phyloP scores from a whole-genome alignment of 2,797 vertebrate genomes.

The Peromyscus aztecus region DNA sequence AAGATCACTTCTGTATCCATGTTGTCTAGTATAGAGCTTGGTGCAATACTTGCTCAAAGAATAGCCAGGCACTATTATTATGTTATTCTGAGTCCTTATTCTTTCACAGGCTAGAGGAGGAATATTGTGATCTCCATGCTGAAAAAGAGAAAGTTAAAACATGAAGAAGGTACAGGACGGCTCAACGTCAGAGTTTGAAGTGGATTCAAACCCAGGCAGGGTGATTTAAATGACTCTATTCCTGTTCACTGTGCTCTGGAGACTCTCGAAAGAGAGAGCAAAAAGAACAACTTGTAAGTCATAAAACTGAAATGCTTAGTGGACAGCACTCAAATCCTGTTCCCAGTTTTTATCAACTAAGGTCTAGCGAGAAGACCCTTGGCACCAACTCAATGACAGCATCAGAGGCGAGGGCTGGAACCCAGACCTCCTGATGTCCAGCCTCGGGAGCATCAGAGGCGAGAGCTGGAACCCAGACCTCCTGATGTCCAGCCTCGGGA shows the following conservation, averaged over 20 bases:
- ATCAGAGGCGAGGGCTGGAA: not conserved
- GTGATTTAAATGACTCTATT: not conserved
- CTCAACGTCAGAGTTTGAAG: not conserved
- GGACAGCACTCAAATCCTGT: not conserved
- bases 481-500: no score
- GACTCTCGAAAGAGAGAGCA: not conserved
- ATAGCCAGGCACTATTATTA: not conserved
- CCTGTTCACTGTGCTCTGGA: not conserved
- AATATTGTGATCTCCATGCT: not conserved
- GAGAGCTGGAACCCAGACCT: not conserved
- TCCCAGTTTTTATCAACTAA: slow-evolving; percentile 30
- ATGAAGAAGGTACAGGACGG: not conserved
- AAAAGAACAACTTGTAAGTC: not conserved
- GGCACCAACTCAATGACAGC: not conserved
- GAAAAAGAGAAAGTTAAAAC: not conserved
- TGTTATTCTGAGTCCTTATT: not conserved
- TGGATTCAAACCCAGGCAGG: not conserved
- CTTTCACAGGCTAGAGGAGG: not conserved
- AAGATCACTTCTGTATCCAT: not conserved
- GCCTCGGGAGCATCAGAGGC: not conserved
- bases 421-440: not conserved
- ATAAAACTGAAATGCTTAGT: not conserved
- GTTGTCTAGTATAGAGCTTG: not conserved
- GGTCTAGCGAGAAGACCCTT: not conserved
- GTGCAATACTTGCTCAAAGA: not conserved